Evolutionary conservation across 37 sponge, comb jelly and placozoan genomes (phyloP).

Genomic region (Spongilla lacustris): DNA sequence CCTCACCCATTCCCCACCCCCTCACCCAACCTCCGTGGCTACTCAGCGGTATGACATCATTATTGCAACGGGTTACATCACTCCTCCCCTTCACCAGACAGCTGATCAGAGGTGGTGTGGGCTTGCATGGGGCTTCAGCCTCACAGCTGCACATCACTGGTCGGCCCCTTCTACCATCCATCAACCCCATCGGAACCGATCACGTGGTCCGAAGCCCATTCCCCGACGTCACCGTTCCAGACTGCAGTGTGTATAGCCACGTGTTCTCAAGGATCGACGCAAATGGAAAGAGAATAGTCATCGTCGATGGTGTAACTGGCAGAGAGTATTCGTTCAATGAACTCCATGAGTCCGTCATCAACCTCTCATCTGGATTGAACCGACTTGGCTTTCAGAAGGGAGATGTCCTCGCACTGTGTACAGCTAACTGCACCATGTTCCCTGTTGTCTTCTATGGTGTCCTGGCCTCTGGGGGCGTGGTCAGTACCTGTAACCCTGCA

Average conservation of each 20-base stretch:
- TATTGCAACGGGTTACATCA: background rate
- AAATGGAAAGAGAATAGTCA: constrained; percentile 42
- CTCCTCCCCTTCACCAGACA: background rate
- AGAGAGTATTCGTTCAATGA: constrained; percentile 51
- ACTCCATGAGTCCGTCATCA: constrained; percentile 32
- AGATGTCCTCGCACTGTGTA: constrained; percentile 52
- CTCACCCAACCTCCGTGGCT: no score
- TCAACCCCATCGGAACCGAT: background rate
- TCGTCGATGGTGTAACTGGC: constrained; percentile 57
- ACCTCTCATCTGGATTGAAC: constrained; percentile 54
- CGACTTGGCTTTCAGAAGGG: constrained; percentile 62
- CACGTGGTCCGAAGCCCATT: constrained; percentile 61
- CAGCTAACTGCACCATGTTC: constrained; percentile 67
- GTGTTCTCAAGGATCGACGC: constrained; percentile 28
- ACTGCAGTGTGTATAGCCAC: constrained; percentile 15
- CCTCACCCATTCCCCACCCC: no score
- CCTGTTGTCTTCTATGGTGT: constrained; percentile 52
- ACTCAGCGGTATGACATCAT: background rate
- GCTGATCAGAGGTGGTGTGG: background rate
- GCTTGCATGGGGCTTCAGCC: background rate
- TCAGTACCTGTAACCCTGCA: constrained; percentile 74
- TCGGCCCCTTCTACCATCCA: background rate
- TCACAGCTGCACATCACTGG: background rate
- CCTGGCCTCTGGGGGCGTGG: constrained; percentile 73
- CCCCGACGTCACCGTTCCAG: constrained; percentile 32